These are phyloP conservation scores for Drosophila kikkawai DNA, from an alignment of 1,140 invertebrate genomes.

Conservation along the genomic window DNA sequence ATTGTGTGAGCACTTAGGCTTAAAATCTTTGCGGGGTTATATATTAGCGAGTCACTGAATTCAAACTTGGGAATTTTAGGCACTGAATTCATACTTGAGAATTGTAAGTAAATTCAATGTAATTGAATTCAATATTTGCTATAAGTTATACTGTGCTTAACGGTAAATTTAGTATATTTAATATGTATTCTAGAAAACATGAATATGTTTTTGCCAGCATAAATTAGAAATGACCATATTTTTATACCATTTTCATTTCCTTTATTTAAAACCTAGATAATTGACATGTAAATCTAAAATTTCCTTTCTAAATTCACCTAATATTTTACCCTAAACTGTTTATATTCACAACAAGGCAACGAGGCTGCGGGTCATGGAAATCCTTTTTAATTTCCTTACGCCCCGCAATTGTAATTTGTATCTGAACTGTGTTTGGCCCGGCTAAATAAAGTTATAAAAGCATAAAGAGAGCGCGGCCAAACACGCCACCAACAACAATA, in stretches of 20 bases:
- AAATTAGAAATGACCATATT: too few species aligned
- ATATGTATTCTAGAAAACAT: too few species aligned
- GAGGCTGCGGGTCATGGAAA: conserved; percentile 45
- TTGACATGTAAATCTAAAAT: not conserved
- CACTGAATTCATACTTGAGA: not conserved
- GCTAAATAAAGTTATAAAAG: conserved; percentile 82
- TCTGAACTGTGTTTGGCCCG: conserved; percentile 59
- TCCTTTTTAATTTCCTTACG: conserved; percentile 76
- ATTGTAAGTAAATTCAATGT: too few species aligned
- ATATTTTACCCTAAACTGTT: not conserved
- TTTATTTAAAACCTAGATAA: not conserved
- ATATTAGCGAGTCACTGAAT: not conserved
- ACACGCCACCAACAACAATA: conserved; percentile 47
- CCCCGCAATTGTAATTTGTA: conserved; percentile 78
- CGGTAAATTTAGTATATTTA: too few species aligned
- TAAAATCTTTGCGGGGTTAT: not conserved
- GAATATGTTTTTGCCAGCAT: too few species aligned
- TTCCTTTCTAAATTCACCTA: not conserved
- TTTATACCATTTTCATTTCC: not conserved
- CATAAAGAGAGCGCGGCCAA: conserved; percentile 61
- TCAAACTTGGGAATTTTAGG: not conserved
- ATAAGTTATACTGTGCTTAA: too few species aligned
- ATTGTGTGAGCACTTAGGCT: not conserved
- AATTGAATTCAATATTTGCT: not conserved
- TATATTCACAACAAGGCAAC: not conserved